A percentile compares a stretch with the other conserved stretches of the same genome.
Evolutionary conservation across 2,888 invertebrate genomes (phyloP).

Genomic region (Neoaliturus tenellus): DNA sequence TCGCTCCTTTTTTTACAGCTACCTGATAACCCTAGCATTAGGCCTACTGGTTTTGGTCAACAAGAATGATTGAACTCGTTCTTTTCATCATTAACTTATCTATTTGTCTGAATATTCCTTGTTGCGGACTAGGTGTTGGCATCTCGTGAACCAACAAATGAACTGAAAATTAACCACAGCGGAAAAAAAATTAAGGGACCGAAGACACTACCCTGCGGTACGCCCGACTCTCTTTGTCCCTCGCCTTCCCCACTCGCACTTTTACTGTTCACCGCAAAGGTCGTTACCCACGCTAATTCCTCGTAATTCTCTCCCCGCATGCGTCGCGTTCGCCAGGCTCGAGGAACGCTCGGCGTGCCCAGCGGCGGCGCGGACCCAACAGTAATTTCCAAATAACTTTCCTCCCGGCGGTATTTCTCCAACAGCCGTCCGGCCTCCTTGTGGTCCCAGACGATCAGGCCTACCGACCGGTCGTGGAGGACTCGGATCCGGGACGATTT

Average conservation of each 20-base stretch:
- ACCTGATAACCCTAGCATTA: too few relatives aligned
- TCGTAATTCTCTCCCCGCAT: not conserved
- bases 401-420: conserved; percentile 7
- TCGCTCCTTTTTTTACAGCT: too few relatives aligned
- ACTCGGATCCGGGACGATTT: not conserved
- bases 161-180: too few relatives aligned
- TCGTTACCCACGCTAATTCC: not conserved
- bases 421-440: not conserved
- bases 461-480: not conserved
- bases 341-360: not conserved
- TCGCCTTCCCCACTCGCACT: not conserved
- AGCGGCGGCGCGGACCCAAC: not conserved
- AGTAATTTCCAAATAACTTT: conserved; percentile 22
- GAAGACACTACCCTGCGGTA: too few relatives aligned
- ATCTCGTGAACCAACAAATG: too few relatives aligned
- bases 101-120: too few relatives aligned
- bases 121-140: too few relatives aligned
- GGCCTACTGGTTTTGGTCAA: too few relatives aligned
- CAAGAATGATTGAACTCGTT: too few relatives aligned
- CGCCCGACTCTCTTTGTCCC: too few relatives aligned
- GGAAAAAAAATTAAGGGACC: too few relatives aligned
- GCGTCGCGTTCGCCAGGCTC: not conserved
- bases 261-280: not conserved
- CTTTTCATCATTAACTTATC: too few relatives aligned
- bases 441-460: not conserved